Evolutionary conservation across 2,888 invertebrate genomes (phyloP), one percentile per base, ranked within the genome.

Genomic region (Tridacna crocea): DNA sequence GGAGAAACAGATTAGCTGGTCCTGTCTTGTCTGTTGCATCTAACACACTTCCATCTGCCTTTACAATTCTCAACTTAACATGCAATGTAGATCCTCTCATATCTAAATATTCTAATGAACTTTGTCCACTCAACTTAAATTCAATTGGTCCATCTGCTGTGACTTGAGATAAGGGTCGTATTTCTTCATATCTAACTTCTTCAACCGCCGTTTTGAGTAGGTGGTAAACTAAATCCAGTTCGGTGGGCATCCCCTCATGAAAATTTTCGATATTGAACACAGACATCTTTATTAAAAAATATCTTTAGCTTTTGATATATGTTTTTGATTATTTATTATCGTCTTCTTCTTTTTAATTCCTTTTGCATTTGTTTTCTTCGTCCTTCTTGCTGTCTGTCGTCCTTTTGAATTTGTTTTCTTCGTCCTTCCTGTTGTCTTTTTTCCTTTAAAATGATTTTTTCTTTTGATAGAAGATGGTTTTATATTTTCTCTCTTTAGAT

Each of bases 131-230:
- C 12, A 75, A 27, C 6, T 55, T 61, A 51, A 75, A 79, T 27
- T 79, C 75, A 12, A 79, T 60, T 19, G 79, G 79, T 8, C n/a
- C 27, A 47, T 47, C 70, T 17, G 19, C 60, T 46, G 75, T 48
- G 46, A 79, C 27, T 65, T 79, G 79, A 48, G 79, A 79, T 47
- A 60, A 27, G 2, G 79, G 79, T 61, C 79, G 26, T 46, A 79
- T 70, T 60, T 79, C 75, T 46, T 55, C 60, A 24, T 48, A 68
- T n/a, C 17, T 58, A 10, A 48, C 51, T 46, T 79, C 68, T 26
- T 51, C n/a, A 8, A 79, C 79, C 22, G 74, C 79, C 8, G 60
- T 58, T n/a, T 58, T 79, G 79, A 58, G 79, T 79, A 19, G 51
- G 60, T 22, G 79, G 79, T 46, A 79, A 60, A 27, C 36, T 60